These are phyloP conservation scores for Emys orbicularis DNA, from an alignment of 2,797 vertebrate species.

Conservation along the genomic window DNA sequence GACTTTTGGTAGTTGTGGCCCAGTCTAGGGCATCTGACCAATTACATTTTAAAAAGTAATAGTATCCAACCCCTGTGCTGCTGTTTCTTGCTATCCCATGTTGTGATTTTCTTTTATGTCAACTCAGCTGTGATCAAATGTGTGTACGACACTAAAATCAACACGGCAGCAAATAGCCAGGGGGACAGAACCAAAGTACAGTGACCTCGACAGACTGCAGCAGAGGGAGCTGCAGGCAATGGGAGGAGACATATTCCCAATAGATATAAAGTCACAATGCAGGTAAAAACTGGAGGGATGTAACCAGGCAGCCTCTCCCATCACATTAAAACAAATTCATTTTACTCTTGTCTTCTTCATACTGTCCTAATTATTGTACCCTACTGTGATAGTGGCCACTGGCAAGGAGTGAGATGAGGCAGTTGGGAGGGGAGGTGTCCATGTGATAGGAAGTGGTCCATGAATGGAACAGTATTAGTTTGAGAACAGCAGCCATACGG, in stretches of 20 bases:
- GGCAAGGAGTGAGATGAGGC: no score
- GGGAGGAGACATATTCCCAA: neutral
- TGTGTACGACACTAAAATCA: no score
- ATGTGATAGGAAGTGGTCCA: no score
- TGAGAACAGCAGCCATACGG: neutral
- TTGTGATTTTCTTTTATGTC: no score
- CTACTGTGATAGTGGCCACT: no score
- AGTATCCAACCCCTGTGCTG: no score
- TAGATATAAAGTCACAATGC: neutral
- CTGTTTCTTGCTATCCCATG: no score
- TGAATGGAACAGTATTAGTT: neutral
- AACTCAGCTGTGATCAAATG: no score
- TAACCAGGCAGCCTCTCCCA: neutral
- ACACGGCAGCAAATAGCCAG: neutral
- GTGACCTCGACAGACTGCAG: neutral
- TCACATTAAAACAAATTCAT: neutral
- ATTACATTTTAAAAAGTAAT: no score
- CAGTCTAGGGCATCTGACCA: no score
- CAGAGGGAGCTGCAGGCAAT: neutral
- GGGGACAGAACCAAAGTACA: neutral
- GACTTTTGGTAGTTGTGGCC: no score
- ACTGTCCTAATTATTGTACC: neutral
- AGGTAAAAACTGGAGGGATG: neutral
- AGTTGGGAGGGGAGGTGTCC: no score
- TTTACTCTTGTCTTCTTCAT: neutral